A percentile compares a stretch with the other conserved stretches of the same genome.
Evolutionary conservation across 2,888 invertebrate genomes (phyloP).

Genomic region (Pterobdella sp.): DNA sequence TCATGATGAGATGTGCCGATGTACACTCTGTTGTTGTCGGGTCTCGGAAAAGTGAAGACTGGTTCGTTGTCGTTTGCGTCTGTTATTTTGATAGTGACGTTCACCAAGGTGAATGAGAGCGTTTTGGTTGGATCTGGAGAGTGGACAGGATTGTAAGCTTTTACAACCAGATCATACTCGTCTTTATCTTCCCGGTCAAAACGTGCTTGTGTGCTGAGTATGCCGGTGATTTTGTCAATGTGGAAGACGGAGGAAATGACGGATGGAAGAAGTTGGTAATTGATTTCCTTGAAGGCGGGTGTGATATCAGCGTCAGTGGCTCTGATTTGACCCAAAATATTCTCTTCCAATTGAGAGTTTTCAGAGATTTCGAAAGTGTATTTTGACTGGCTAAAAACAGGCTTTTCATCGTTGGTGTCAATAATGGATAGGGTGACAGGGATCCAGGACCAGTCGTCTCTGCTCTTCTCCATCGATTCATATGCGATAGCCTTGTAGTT

Average conservation of each 20-base stretch:
- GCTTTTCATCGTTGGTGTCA: conserved; percentile 63
- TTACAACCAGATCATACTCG: not conserved
- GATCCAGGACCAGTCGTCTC: conserved; percentile 9
- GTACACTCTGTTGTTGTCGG: not conserved
- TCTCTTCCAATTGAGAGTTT: conserved; percentile 56
- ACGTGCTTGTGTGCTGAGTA: conserved; percentile 9
- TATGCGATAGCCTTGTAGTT: conserved; percentile 12
- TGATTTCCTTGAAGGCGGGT: conserved; percentile 12
- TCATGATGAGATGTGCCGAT: not conserved
- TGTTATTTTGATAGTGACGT: not conserved
- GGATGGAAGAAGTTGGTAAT: not conserved
- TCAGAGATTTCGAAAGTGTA: conserved; percentile 33
- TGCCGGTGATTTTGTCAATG: conserved; percentile 12
- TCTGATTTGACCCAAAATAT: conserved; percentile 57
- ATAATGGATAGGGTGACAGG: conserved; percentile 55
- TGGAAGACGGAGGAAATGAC: not conserved
- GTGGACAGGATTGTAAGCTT: conserved; percentile 16
- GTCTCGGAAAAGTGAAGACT: conserved; percentile 8
- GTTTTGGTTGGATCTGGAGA: not conserved
- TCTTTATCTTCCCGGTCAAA: conserved; percentile 22
- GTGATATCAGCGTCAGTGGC: conserved; percentile 17
- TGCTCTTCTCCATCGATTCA: not conserved
- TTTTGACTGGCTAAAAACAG: conserved; percentile 67
- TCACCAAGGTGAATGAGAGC: not conserved
- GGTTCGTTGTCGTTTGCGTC: conserved; percentile 16